Evolutionary conservation across 2,113 vertebrate species (phyloP).

Genomic region (Bolborhynchus lineola): DNA sequence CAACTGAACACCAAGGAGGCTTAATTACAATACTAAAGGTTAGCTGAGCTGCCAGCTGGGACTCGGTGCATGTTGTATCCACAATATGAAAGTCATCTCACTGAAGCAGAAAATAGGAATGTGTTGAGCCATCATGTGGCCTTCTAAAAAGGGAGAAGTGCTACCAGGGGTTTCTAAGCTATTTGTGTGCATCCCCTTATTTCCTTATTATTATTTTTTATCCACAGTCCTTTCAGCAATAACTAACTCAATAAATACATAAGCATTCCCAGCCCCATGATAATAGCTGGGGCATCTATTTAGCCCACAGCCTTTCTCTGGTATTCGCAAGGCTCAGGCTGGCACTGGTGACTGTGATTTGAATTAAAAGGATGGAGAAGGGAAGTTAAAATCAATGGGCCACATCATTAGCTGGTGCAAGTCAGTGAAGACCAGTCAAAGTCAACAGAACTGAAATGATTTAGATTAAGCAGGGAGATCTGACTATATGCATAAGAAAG

Average conservation of each 20-base stretch:
- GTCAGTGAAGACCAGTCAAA: background rate
- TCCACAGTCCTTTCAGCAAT: background rate
- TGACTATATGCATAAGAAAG: background rate
- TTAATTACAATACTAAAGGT: background rate
- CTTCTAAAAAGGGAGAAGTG: background rate
- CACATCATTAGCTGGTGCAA: conserved; percentile 28
- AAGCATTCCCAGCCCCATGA: background rate
- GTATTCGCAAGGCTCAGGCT: background rate
- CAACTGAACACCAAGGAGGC: background rate
- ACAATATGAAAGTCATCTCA: background rate
- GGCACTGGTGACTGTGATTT: background rate
- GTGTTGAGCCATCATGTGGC: background rate
- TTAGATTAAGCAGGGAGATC: background rate
- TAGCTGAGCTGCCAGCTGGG: conserved; percentile 28
- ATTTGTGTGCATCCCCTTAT: background rate
- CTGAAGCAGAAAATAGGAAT: conserved; percentile 51
- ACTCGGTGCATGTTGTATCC: background rate
- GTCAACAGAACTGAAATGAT: background rate
- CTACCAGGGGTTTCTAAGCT: background rate
- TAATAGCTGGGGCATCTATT: background rate
- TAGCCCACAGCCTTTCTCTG: background rate
- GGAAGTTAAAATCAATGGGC: conserved; percentile 31
- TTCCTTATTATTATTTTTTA: background rate
- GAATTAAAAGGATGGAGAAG: background rate
- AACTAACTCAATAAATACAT: background rate